Evolutionary conservation across 2,888 invertebrate species (phyloP).

Genomic region (Minunthozetes semirufus): DNA sequence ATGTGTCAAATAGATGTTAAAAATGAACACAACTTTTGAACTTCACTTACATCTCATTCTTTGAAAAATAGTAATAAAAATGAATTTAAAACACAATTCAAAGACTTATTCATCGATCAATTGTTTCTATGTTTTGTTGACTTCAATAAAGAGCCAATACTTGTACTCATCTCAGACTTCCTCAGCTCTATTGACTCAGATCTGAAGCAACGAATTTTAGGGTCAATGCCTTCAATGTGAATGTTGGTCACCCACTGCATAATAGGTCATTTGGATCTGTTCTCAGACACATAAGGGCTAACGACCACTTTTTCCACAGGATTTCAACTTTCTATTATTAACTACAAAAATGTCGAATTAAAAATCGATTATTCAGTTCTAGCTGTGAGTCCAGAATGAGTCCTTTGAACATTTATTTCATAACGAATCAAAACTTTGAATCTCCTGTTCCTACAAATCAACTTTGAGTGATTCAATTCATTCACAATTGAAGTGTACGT

Average conservation of each 20-base stretch:
- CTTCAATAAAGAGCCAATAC: constrained; percentile 14
- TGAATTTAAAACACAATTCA: neutral
- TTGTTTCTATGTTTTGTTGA: constrained; percentile 13
- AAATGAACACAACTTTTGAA: neutral
- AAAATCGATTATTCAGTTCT: too few relatives aligned
- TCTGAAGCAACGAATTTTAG: neutral
- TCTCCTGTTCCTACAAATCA: too few relatives aligned
- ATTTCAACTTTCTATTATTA: neutral
- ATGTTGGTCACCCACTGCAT: constrained; percentile 26
- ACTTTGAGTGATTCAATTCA: too few relatives aligned
- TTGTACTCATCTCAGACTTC: constrained; percentile 14
- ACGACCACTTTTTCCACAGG: constrained; percentile 6
- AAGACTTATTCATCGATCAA: constrained; percentile 3
- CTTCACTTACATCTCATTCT: constrained; percentile 9
- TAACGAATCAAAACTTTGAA: too few relatives aligned
- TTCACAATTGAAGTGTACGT: too few relatives aligned
- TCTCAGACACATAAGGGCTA: constrained; percentile 24
- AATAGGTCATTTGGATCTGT: constrained; percentile 25
- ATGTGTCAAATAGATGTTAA: neutral
- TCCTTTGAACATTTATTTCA: too few relatives aligned
- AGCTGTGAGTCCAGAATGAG: too few relatives aligned
- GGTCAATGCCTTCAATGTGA: constrained; percentile 28
- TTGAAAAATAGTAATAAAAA: neutral
- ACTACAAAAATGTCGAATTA: neutral
- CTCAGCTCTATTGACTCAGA: constrained; percentile 16